These are phyloP conservation scores for Pipistrellus kuhlii DNA, from an alignment of 2,797 vertebrate genomes.

Conservation along the genomic window DNA sequence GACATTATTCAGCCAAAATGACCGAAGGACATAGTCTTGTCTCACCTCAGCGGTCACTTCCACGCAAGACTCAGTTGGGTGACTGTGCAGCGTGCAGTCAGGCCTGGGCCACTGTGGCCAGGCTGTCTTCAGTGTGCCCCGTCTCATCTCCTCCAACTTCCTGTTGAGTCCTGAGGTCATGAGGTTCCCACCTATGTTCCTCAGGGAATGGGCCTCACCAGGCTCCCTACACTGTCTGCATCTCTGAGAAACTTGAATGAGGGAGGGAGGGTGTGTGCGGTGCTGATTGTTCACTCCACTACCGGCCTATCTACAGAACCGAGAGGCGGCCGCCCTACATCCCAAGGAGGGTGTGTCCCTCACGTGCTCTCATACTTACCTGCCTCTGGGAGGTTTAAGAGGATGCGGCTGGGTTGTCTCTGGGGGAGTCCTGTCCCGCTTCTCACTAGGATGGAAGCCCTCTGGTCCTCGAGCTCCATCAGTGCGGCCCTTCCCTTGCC, in stretches of 20 bases:
- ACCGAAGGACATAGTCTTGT: background rate
- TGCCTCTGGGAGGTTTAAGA: background rate
- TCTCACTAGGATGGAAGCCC: background rate
- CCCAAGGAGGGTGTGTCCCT: background rate
- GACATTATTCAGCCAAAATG: background rate
- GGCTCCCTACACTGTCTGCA: background rate
- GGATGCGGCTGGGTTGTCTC: background rate
- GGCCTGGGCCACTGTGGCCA: background rate
- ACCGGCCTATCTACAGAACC: background rate
- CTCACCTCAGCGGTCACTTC: background rate
- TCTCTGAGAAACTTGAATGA: background rate
- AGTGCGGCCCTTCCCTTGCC: background rate
- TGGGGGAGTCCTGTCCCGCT: background rate
- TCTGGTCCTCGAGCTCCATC: background rate
- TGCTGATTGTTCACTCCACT: background rate
- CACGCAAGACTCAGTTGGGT: background rate
- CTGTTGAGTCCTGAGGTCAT: background rate
- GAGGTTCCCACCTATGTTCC: background rate
- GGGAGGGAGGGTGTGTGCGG: fast-evolving
- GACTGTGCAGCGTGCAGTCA: background rate
- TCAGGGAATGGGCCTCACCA: background rate
- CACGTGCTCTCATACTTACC: background rate
- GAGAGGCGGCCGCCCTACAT: background rate
- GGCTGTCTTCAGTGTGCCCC: too few species aligned
- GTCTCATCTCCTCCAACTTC: background rate